These are phyloP conservation scores for Bovichtus diacanthus DNA, from an alignment of 2,797 vertebrate species.

Conservation along the genomic window DNA sequence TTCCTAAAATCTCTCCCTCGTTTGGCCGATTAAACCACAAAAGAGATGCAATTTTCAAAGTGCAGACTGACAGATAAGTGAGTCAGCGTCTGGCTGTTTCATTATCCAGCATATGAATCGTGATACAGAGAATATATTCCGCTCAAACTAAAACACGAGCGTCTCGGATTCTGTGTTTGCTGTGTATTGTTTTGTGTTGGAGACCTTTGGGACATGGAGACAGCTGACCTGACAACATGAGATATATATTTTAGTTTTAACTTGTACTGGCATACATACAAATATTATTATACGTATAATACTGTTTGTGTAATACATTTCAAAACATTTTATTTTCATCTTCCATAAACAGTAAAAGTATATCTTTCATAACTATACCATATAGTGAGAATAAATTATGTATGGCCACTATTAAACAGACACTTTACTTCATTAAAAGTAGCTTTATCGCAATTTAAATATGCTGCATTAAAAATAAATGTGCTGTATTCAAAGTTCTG, in stretches of 20 bases:
- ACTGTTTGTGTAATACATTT: too few relatives aligned
- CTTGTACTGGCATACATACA: not conserved
- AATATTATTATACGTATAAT: too few relatives aligned
- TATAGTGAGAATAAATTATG: too few relatives aligned
- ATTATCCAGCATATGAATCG: conserved; percentile 41
- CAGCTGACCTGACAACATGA: not conserved
- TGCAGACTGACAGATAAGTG: conserved; percentile 64
- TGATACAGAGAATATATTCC: conserved; percentile 14
- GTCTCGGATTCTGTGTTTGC: not conserved
- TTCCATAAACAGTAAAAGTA: too few relatives aligned
- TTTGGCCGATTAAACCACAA: conserved; percentile 67
- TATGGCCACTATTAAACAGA: too few relatives aligned
- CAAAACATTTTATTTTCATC: too few relatives aligned
- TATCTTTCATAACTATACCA: too few relatives aligned
- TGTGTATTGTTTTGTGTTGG: conserved; percentile 1
- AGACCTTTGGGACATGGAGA: not conserved
- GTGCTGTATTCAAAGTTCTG: too few relatives aligned
- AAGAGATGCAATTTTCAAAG: conserved; percentile 52
- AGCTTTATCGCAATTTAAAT: too few relatives aligned
- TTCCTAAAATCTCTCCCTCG: conserved; percentile 23
- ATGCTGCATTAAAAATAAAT: too few relatives aligned
- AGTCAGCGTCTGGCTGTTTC: conserved; percentile 68
- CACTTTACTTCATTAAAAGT: too few relatives aligned
- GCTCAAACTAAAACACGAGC: not conserved
- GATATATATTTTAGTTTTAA: not conserved